phyloP scores from a whole-genome alignment of 2,113 vertebrate species.

The Tetrax tetrax region DNA sequence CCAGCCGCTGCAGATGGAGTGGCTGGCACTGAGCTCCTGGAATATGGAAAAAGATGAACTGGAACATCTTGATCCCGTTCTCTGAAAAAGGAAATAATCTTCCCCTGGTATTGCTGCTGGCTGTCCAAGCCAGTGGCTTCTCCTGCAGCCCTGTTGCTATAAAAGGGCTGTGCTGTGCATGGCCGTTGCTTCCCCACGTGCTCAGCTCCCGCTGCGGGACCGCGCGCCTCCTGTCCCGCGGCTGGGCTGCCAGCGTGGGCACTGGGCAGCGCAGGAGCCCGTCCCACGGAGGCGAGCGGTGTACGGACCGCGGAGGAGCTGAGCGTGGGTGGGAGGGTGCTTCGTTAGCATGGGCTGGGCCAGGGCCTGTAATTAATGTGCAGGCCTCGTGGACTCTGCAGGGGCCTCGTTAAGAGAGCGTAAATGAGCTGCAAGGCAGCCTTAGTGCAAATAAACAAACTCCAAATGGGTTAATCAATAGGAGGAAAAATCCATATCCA shows the following conservation, averaged over 20 bases:
- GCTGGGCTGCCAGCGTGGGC: neutral
- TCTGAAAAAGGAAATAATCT: neutral
- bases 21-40: neutral
- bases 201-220: neutral
- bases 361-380: neutral
- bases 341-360: neutral
- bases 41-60: neutral
- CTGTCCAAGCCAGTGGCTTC: neutral
- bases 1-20: neutral
- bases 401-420: neutral
- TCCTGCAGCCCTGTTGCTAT: neutral
- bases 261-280: neutral
- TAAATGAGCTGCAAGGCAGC: neutral
- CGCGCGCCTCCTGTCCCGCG: fast-evolving
- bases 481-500: neutral
- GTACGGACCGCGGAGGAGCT: neutral
- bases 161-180: neutral
- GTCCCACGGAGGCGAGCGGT: fast-evolving
- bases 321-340: neutral
- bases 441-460: neutral
- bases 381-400: neutral
- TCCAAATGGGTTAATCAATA: neutral
- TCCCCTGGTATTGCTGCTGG: neutral
- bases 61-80: neutral
- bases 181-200: neutral